Evolutionary conservation across 2,113 vertebrate species (phyloP).

Genomic region (Rissa tridactyla): DNA sequence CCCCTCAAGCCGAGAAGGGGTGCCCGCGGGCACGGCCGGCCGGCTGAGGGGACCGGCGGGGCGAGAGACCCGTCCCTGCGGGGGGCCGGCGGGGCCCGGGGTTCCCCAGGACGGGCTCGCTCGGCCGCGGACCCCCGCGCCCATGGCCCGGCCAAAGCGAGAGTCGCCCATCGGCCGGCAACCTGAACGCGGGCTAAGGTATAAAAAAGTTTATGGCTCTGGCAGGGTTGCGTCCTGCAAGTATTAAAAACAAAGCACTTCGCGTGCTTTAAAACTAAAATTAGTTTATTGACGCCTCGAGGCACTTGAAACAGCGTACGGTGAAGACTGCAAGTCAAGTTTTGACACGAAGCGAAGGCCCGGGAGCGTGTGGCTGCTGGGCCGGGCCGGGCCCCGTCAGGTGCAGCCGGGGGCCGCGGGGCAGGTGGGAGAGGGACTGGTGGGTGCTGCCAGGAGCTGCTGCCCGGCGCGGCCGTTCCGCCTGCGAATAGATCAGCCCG

Average conservation of each 20-base stretch:
- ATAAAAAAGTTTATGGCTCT: accelerated
- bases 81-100: background rate
- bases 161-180: background rate
- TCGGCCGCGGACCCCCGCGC: background rate
- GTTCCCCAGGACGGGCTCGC: background rate
- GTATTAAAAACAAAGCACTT: background rate
- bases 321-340: constrained; percentile 64
- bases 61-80: background rate
- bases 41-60: background rate
- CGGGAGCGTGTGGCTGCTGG: background rate
- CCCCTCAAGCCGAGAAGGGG: background rate
- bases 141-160: background rate
- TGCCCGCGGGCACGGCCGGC: background rate
- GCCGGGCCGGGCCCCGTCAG: constrained; percentile 29
- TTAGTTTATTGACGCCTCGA: background rate
- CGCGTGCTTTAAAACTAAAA: background rate
- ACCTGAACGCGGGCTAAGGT: accelerated
- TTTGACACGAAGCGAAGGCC: constrained; percentile 66
- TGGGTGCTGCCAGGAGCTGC: background rate
- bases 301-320: background rate
- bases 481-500: background rate
- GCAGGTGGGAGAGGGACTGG: background rate
- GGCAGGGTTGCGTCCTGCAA: background rate
- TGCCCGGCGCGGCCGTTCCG: accelerated
- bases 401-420: background rate